These are phyloP conservation scores for Cephus spinipes DNA, from an alignment of 2,888 invertebrate genomes.

Conservation along the genomic window DNA sequence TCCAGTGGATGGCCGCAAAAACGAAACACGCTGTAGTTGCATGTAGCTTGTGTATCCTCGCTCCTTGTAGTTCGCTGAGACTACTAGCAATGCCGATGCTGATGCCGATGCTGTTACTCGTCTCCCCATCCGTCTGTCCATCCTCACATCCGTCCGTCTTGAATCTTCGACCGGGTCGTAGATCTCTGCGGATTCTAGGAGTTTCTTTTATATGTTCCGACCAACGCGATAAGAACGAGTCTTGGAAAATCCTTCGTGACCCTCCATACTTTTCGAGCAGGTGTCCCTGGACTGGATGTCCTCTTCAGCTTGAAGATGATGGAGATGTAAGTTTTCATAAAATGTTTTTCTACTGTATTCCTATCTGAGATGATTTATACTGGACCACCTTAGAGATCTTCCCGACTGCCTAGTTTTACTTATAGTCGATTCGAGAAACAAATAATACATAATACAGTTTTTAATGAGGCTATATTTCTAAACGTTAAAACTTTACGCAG, in stretches of 20 bases:
- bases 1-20: constrained; percentile 38
- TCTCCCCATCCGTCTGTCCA: neutral
- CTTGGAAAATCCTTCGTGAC: neutral
- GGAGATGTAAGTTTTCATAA: neutral
- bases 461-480: neutral
- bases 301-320: neutral
- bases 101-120: constrained; percentile 5
- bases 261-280: neutral
- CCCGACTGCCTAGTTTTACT: neutral
- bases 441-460: neutral
- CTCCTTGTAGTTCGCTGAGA: neutral
- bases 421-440: neutral
- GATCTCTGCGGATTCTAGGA: neutral
- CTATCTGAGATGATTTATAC: neutral
- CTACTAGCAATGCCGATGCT: constrained; percentile 5
- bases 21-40: constrained; percentile 42
- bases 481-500: neutral
- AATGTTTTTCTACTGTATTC: neutral
- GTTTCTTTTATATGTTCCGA: neutral
- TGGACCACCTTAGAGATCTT: neutral
- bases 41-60: constrained; percentile 30
- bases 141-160: neutral
- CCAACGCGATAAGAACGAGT: neutral
- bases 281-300: neutral
- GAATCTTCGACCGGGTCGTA: constrained; percentile 4